Evolutionary conservation across 2,113 vertebrate genomes (phyloP), one percentile per base, ranked within the genome.

Genomic region (Gymnorhina tibicen): DNA sequence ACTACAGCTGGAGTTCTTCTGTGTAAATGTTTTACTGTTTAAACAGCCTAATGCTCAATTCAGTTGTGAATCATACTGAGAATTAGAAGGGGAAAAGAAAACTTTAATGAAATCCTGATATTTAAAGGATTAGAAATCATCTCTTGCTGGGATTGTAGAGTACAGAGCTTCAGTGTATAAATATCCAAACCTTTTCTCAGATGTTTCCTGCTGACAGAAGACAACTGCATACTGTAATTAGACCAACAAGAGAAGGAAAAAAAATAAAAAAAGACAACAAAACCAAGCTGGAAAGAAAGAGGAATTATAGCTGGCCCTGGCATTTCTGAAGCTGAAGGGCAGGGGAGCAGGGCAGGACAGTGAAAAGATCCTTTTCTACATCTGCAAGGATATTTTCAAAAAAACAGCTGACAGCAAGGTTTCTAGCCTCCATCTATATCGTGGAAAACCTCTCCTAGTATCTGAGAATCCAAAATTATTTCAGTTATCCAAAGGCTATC

Each of bases 1-100:
- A 59, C 74, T 91, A 53, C 89, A 92, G 92, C 86, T 92, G 81
- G 66, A 89, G 80, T n/a, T 91, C 76, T 76, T 89, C 85, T 91
- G 50, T 82, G 37, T 69, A 95, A 95, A 89, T 68, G 33, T 64
- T 83, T 94, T 85, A 56, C 60, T 95, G 77, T 94, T 96, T 96
- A 92, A 95, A 86, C 59, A 86, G 55, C 11, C 35, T 74, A 92
- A 90, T 93, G 46, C 47, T 88, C 63, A 37, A 67, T 85, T 95
- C 87, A 35, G 55, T 88, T 90, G 72, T 89, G 95, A 91, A 91
- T 96, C 94, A 93, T 78, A 90, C 33, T 11, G 44, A 91, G 64
- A 95, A 76, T 73, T 72, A 85, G 37, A 78, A 83, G 16, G 39
- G 20, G 22, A 21, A 35, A 86, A 86, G 64, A 87, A 64, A 47